Evolutionary conservation across 2,888 invertebrate genomes (phyloP).

Genomic region (Automeris io): DNA sequence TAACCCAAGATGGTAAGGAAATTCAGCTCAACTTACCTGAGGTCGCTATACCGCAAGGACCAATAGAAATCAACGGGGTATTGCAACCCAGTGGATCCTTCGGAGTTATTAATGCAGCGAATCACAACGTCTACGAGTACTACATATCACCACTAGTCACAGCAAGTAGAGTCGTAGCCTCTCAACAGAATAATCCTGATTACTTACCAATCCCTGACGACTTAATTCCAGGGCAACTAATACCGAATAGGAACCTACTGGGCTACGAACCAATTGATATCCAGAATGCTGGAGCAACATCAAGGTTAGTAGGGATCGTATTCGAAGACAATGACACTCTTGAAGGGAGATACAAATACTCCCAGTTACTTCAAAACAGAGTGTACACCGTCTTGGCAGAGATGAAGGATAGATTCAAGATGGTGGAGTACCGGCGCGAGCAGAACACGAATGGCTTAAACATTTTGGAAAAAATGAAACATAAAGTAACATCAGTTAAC

Average conservation of each 20-base stretch:
- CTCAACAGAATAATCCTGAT: no score
- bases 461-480: background rate
- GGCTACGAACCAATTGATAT: no score
- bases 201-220: no score
- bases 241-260: no score
- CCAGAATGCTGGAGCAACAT: no score
- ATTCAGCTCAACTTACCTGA: slow-evolving; percentile 9
- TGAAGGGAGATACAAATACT: slow-evolving; percentile 2
- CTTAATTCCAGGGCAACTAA: no score
- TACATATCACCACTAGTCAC: slow-evolving; percentile 10
- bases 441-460: background rate
- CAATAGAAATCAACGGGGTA: slow-evolving; percentile 3
- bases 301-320: background rate
- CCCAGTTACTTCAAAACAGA: background rate
- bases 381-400: slow-evolving; percentile 7
- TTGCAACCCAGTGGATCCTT: slow-evolving; percentile 8
- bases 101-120: slow-evolving; percentile 3
- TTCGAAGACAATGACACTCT: slow-evolving; percentile 7
- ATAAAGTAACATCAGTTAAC: background rate
- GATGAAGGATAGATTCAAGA: slow-evolving; percentile 8
- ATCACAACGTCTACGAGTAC: slow-evolving; percentile 12
- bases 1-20: slow-evolving; percentile 12
- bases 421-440: background rate
- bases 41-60: slow-evolving; percentile 12
- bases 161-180: slow-evolving; percentile 4